Percentiles rank a stretch among this genome's conserved stretches.
Evolutionary conservation across 2,888 invertebrate species (phyloP).

Genomic region (Standfussiana lucernea): DNA sequence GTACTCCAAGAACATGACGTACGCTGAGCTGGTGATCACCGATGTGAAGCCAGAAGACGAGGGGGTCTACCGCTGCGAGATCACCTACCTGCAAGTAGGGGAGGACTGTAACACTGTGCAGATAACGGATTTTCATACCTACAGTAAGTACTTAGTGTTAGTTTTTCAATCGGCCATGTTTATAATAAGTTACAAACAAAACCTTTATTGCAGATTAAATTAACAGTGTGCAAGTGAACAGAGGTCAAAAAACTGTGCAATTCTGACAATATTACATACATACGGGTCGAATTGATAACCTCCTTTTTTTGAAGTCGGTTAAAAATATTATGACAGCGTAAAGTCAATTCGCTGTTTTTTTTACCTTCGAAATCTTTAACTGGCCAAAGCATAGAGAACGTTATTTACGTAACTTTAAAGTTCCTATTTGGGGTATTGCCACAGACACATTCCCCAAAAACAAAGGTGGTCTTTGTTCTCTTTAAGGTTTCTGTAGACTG

Average conservation of each 20-base stretch:
- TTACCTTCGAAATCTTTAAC: not conserved
- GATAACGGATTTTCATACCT: constrained; percentile 94
- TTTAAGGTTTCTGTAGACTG: not conserved
- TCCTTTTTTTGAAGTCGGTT: too few relatives aligned
- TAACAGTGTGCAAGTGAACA: not conserved
- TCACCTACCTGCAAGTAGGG: constrained; percentile 94
- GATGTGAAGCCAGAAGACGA: constrained; percentile 93
- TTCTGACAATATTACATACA: too few relatives aligned
- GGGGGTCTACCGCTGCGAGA: constrained; percentile 95
- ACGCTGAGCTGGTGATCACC: constrained; percentile 93
- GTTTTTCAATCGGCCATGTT: not conserved
- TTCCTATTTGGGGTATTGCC: not conserved
- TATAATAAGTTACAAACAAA: not conserved
- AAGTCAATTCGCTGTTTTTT: not conserved
- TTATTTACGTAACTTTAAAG: not conserved
- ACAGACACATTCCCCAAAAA: not conserved
- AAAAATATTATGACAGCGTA: not conserved
- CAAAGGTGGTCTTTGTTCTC: not conserved
- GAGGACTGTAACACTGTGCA: constrained; percentile 95
- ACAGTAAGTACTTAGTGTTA: constrained; percentile 91
- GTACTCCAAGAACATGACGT: constrained; percentile 92
- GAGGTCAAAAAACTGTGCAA: too few relatives aligned
- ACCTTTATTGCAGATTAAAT: not conserved
- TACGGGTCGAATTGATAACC: too few relatives aligned
- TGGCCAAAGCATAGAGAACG: not conserved